These are phyloP conservation scores for Cygnus buccinator DNA, from an alignment of 2,113 vertebrate genomes.

Conservation along the genomic window DNA sequence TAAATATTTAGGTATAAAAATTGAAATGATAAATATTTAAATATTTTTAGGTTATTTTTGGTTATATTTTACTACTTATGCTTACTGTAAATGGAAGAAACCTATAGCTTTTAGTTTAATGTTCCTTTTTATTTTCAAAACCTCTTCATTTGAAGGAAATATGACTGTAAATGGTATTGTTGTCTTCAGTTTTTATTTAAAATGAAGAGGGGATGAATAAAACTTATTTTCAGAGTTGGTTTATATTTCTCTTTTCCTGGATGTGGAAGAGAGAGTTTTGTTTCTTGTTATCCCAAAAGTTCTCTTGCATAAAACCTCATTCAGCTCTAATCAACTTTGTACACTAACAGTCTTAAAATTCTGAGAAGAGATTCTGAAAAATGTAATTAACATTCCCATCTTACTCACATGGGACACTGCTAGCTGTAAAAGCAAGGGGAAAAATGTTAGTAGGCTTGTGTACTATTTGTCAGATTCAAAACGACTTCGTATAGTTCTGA, in stretches of 20 bases:
- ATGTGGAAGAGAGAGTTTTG: background rate
- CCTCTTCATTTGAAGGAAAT: background rate
- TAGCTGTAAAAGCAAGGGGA: background rate
- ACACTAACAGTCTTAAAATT: background rate
- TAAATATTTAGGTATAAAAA: background rate
- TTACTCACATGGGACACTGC: background rate
- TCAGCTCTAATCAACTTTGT: background rate
- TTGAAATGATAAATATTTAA: background rate
- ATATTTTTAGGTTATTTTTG: background rate
- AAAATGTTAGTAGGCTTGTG: background rate
- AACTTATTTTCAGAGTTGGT: background rate
- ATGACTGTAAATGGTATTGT: background rate
- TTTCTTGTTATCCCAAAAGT: background rate
- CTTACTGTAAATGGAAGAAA: background rate
- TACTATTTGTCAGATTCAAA: background rate
- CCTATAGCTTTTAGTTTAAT: background rate
- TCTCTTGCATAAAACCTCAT: background rate
- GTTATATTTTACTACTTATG: background rate
- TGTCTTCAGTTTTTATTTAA: background rate
- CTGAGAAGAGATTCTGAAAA: background rate
- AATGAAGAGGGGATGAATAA: background rate
- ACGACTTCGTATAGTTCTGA: background rate
- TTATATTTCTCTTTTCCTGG: background rate
- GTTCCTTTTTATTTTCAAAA: background rate
- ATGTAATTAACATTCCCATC: background rate